These are phyloP conservation scores for Drosophila birchii DNA, from an alignment of 2,888 invertebrate genomes.

Conservation along the genomic window DNA sequence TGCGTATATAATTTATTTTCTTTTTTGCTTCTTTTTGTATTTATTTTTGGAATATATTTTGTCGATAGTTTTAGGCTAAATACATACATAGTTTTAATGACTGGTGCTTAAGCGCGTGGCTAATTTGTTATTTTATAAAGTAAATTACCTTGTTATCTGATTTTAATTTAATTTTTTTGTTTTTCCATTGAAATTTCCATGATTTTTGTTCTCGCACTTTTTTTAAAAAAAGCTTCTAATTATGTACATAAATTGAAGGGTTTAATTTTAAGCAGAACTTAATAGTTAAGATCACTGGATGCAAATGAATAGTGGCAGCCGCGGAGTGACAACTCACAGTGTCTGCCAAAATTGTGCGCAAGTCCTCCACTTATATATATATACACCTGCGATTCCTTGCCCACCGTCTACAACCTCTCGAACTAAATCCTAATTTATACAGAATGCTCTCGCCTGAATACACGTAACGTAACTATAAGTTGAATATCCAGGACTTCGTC, in stretches of 20 bases:
- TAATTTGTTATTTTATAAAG: conserved; percentile 54
- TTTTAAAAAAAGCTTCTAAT: conserved; percentile 34
- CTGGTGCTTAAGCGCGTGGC: conserved; percentile 71
- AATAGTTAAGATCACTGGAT: conserved; percentile 82
- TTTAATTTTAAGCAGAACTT: conserved; percentile 66
- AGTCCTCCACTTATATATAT: conserved; percentile 17
- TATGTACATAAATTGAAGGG: conserved; percentile 60
- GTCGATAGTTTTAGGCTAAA: conserved; percentile 53
- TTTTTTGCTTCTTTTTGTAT: conserved; percentile 34
- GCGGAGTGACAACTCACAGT: neutral
- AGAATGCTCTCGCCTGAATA: conserved; percentile 61
- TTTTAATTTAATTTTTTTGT: conserved; percentile 11
- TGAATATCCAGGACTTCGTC: conserved; percentile 41
- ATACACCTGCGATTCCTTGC: conserved; percentile 13
- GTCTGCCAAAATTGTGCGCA: conserved; percentile 42
- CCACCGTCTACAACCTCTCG: conserved; percentile 20
- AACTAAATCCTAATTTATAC: conserved; percentile 73
- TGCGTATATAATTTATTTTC: conserved; percentile 25
- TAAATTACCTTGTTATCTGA: conserved; percentile 19
- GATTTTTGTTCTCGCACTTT: conserved; percentile 28
- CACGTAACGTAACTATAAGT: conserved; percentile 36
- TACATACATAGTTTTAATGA: conserved; percentile 72
- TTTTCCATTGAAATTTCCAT: conserved; percentile 23
- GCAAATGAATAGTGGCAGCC: conserved; percentile 55
- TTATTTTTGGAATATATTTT: conserved; percentile 39